phyloP scores from a whole-genome alignment of 2,888 invertebrate genomes.

The Diabrotica balteata region DNA sequence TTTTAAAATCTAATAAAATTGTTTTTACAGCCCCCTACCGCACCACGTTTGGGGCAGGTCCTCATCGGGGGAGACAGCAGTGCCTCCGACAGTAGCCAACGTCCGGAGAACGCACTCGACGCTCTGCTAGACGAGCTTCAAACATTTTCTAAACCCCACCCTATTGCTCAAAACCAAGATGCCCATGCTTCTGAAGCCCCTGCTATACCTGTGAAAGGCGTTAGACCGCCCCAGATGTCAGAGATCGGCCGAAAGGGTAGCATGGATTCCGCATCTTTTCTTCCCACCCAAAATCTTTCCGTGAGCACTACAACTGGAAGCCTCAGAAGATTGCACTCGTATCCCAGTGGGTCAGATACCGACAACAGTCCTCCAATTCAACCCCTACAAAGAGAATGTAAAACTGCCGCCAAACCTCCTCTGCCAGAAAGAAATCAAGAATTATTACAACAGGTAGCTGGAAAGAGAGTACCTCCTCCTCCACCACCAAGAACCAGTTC shows the following conservation, averaged over 20 bases:
- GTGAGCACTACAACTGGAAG: conserved; percentile 63
- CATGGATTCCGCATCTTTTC: conserved; percentile 63
- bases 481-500: conserved; percentile 93
- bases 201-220: conserved; percentile 56
- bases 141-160: conserved; percentile 80
- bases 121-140: conserved; percentile 93
- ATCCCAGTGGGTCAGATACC: conserved; percentile 85
- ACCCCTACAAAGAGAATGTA: conserved; percentile 63
- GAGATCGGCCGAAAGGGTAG: conserved; percentile 65
- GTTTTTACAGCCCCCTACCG: conserved; percentile 66
- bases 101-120: conserved; percentile 96
- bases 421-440: conserved; percentile 84
- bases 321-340: conserved; percentile 80
- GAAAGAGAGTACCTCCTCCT: conserved; percentile 80
- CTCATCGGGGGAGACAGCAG: conserved; percentile 66
- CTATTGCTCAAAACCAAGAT: conserved; percentile 44
- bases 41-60: conserved; percentile 68
- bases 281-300: conserved; percentile 57
- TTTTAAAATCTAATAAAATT: conserved; percentile 8
- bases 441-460: conserved; percentile 71
- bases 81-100: conserved; percentile 66
- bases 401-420: conserved; percentile 74
- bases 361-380: conserved; percentile 80
- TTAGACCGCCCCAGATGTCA: conserved; percentile 61
- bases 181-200: conserved; percentile 52